phyloP scores from a whole-genome alignment of 1,140 invertebrate species.

The Calliopsis andreniformis region DNA sequence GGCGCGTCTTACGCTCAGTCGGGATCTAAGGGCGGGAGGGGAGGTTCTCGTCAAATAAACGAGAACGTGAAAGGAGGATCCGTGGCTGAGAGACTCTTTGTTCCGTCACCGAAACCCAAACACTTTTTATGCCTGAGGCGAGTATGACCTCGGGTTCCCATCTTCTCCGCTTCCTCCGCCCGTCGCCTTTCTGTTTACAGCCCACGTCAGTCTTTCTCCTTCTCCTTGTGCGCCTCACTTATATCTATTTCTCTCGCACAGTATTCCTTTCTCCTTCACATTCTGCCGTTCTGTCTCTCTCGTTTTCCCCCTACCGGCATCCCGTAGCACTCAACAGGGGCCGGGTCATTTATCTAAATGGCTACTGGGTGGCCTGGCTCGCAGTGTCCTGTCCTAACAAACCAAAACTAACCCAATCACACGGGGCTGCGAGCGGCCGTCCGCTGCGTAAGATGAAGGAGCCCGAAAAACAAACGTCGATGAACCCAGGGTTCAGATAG shows the following conservation, averaged over 20 bases:
- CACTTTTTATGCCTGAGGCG: constrained; percentile 59
- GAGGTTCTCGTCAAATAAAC: constrained; percentile 37
- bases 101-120: constrained; percentile 70
- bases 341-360: constrained; percentile 81
- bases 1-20: too few species aligned
- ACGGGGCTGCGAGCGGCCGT: constrained; percentile 53
- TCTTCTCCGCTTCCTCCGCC: not conserved
- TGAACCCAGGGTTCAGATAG: constrained; percentile 11
- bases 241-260: constrained; percentile 20
- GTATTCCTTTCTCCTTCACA: constrained; percentile 19
- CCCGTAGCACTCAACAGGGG: constrained; percentile 74
- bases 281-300: constrained; percentile 8
- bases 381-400: constrained; percentile 59
- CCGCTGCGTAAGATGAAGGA: constrained; percentile 61
- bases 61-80: constrained; percentile 42
- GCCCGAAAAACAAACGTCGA: constrained; percentile 59
- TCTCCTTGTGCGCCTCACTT: constrained; percentile 14
- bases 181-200: constrained; percentile 5
- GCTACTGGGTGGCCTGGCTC: constrained; percentile 80
- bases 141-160: constrained; percentile 41
- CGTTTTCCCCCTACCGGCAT: constrained; percentile 39
- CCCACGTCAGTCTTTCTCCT: constrained; percentile 22
- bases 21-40: not conserved
- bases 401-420: constrained; percentile 76
- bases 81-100: constrained; percentile 67